Conservation (phyloP, 2,888 invertebrate genomes). For the Invenusta paracnida region DNA sequence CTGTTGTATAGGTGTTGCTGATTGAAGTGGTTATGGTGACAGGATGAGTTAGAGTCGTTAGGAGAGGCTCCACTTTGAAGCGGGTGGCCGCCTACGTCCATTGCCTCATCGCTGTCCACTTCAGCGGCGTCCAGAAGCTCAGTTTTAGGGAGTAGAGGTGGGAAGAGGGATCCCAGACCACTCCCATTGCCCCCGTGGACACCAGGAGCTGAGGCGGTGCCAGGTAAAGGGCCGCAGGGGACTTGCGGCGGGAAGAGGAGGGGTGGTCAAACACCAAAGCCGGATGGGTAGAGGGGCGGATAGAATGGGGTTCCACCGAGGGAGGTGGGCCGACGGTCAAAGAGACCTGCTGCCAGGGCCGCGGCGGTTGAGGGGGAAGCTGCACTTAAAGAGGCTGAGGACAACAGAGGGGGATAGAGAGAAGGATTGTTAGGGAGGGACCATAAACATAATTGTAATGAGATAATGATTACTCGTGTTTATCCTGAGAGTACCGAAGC, state of each 20-base stretch:
- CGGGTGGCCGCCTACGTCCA: neutral
- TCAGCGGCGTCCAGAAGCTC: conserved; percentile 17
- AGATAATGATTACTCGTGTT: no score
- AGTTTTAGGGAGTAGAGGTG: neutral
- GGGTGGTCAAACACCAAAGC: neutral
- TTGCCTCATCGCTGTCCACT: conserved; percentile 32
- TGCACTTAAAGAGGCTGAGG: neutral
- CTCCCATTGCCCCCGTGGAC: no score
- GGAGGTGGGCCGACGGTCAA: neutral
- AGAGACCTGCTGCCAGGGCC: neutral
- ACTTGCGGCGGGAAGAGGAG: neutral
- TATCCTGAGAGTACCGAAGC: no score
- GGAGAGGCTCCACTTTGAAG: neutral
- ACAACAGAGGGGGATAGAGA: no score
- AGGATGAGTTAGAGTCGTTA: no score
- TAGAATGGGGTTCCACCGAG: neutral
- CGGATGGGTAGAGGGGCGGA: neutral
- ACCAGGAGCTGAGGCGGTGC: neutral
- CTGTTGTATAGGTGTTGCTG: neutral
- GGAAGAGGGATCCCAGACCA: no score
- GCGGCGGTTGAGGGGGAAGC: neutral
- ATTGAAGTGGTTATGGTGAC: neutral
- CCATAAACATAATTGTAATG: no score
- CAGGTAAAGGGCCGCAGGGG: neutral
- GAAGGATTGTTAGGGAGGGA: no score